A percentile compares a stretch with the other conserved stretches of the same genome.
Conservation (phyloP, 2,797 vertebrate genomes). For the Loriculus beryllinus region DNA sequence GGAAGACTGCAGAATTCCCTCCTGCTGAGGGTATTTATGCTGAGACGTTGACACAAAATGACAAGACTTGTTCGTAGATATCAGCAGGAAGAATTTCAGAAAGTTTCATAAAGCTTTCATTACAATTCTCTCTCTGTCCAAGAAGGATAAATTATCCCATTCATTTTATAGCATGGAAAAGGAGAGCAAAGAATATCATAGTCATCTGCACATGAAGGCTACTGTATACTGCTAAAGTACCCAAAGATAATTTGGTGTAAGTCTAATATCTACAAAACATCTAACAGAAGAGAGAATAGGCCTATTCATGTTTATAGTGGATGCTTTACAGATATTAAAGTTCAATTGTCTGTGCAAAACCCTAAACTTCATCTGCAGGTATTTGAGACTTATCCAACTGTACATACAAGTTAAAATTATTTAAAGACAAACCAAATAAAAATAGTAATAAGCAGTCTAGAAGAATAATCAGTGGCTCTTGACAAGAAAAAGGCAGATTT, state of each 20-base stretch:
- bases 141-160: neutral
- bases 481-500: neutral
- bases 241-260: neutral
- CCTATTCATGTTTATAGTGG: neutral
- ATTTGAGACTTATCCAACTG: neutral
- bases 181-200: neutral
- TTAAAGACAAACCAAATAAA: neutral
- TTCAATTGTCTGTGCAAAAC: neutral
- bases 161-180: neutral
- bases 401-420: neutral
- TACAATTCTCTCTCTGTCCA: neutral
- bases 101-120: neutral
- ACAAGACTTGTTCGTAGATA: neutral
- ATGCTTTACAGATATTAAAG: neutral
- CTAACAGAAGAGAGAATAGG: neutral
- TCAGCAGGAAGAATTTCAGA: neutral
- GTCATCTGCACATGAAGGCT: neutral
- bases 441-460: neutral
- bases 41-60: neutral
- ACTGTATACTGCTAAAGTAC: neutral
- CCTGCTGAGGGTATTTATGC: accelerated
- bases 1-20: neutral
- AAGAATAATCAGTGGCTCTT: neutral
- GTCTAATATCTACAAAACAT: neutral
- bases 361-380: neutral